Percentiles rank a stretch among this genome's conserved stretches.
Conservation (phyloP, 2,797 vertebrate genomes). For the Heterohyrax brucei region DNA sequence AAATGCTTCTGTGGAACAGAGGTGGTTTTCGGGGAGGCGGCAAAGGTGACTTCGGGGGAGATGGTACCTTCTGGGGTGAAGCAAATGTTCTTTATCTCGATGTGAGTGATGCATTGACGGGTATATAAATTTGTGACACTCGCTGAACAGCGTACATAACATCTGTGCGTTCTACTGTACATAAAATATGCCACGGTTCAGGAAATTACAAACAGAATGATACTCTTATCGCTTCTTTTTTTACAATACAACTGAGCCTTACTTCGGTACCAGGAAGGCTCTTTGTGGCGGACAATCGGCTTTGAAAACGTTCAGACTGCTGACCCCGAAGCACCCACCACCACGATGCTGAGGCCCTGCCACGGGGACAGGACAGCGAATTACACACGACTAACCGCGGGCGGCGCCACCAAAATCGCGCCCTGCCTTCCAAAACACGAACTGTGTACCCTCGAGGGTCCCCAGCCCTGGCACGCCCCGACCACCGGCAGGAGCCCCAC, state of each 20-base stretch:
- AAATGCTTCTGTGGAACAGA: not conserved
- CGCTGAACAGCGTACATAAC: not conserved
- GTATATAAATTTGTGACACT: not conserved
- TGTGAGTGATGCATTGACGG: not conserved
- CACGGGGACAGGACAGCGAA: not conserved
- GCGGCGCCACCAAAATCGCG: not conserved
- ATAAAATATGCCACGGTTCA: not conserved
- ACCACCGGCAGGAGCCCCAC: accelerated
- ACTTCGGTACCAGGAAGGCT: not conserved
- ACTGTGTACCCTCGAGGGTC: not conserved
- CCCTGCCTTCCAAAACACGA: not conserved
- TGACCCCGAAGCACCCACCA: not conserved
- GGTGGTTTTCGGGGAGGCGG: too few species aligned
- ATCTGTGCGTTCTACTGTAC: not conserved
- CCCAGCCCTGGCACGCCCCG: too few species aligned
- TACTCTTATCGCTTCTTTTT: not conserved
- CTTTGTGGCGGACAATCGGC: not conserved
- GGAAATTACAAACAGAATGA: not conserved
- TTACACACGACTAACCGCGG: not conserved
- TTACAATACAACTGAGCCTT: not conserved
- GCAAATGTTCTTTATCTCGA: not conserved
- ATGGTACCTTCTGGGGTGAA: not conserved
- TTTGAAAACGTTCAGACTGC: not conserved
- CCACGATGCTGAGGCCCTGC: not conserved
- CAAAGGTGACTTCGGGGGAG: not conserved